Evolutionary conservation across 2,113 vertebrate species (phyloP).

Genomic region (Anas platyrhynchos): DNA sequence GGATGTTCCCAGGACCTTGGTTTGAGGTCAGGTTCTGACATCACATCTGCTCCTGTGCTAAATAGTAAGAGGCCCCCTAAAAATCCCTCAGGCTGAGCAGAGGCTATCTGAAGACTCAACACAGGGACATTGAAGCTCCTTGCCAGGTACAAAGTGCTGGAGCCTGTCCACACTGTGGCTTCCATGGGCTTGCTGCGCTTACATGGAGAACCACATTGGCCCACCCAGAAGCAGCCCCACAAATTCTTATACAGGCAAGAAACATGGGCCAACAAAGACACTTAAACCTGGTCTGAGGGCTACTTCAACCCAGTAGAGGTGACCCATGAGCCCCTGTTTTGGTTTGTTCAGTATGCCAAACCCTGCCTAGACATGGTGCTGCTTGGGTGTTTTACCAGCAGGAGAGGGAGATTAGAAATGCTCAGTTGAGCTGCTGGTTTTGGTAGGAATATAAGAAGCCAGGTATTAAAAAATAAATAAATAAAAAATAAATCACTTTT

Average conservation of each 20-base stretch:
- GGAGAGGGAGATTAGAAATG: not conserved
- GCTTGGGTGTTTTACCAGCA: not conserved
- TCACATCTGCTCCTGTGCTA: not conserved
- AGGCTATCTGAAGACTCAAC: not conserved
- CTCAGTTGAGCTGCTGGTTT: not conserved
- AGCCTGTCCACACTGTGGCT: not conserved
- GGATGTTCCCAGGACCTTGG: accelerated
- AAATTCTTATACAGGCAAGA: not conserved
- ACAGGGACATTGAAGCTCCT: not conserved
- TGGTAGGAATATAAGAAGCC: not conserved
- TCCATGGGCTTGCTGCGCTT: not conserved
- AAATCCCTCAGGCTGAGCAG: not conserved
- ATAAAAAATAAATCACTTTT: not conserved
- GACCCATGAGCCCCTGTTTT: not conserved
- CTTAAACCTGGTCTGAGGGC: not conserved
- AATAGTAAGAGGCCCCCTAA: not conserved
- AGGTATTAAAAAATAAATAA: not conserved
- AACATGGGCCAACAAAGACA: not conserved
- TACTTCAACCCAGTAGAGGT: not conserved
- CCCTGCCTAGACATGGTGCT: not conserved
- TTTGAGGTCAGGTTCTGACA: not conserved
- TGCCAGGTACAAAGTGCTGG: not conserved
- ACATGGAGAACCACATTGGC: not conserved
- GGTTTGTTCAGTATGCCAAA: not conserved
- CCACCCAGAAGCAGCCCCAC: not conserved